phyloP scores from a whole-genome alignment of 2,888 invertebrate genomes.

The Uropetala carovei region DNA sequence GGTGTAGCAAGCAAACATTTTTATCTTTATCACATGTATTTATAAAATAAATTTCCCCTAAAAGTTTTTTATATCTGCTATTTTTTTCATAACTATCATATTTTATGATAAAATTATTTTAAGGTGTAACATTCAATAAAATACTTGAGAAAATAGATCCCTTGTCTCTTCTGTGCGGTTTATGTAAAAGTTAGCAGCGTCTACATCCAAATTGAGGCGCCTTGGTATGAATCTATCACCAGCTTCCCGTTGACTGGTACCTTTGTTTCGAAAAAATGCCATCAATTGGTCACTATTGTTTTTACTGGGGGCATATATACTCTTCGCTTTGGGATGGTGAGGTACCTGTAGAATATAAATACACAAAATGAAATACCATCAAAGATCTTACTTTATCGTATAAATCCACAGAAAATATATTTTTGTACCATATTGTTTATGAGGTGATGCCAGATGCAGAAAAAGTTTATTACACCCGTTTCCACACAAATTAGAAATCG shows the following conservation, averaged over 20 bases:
- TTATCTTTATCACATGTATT: no score
- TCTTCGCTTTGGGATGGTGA: background rate
- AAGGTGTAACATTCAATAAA: background rate
- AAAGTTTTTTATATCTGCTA: no score
- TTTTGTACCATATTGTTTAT: background rate
- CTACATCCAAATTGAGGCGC: conserved; percentile 10
- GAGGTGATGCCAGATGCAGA: background rate
- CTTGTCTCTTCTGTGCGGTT: conserved; percentile 11
- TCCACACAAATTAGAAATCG: no score
- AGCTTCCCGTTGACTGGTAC: background rate
- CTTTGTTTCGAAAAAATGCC: background rate
- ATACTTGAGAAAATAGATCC: conserved; percentile 34
- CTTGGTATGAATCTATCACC: conserved; percentile 51
- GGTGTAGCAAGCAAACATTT: no score
- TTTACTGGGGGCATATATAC: background rate
- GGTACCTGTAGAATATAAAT: background rate
- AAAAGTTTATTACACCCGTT: no score
- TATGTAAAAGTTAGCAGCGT: conserved; percentile 35
- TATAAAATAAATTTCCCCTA: no score
- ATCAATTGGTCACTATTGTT: background rate
- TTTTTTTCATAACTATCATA: no score
- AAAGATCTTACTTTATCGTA: background rate
- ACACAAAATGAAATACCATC: background rate
- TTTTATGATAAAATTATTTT: no score
- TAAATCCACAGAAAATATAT: background rate